Conservation (phyloP, 2,113 vertebrate species). For the Aldabrachelys gigantea region DNA sequence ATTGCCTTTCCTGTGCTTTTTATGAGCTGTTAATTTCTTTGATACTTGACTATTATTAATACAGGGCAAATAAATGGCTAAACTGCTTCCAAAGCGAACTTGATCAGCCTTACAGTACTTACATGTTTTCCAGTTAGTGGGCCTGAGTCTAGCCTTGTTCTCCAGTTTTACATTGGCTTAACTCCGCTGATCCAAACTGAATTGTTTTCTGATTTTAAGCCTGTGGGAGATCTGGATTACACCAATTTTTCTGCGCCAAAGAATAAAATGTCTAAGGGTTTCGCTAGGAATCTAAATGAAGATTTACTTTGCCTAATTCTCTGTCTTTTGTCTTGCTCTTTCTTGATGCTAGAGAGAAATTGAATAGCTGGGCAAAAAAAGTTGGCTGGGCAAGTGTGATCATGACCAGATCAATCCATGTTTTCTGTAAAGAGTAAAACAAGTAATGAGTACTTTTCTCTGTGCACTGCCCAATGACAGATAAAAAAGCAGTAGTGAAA, state of each 20-base stretch:
- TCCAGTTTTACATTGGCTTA: background rate
- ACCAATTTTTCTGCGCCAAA: background rate
- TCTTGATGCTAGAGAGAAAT: background rate
- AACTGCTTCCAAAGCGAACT: constrained; percentile 6
- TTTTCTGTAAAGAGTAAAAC: constrained; percentile 4
- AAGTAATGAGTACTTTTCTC: background rate
- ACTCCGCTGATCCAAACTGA: background rate
- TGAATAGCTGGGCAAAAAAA: background rate
- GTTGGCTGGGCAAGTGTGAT: constrained; percentile 10
- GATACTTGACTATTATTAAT: constrained; percentile 15
- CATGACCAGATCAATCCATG: background rate
- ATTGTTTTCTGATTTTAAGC: constrained; percentile 14
- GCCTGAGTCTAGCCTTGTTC: background rate
- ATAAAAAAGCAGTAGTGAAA: constrained; percentile 3
- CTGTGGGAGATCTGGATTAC: background rate
- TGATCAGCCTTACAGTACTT: background rate
- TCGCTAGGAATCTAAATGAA: constrained; percentile 14
- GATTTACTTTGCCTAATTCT: constrained; percentile 19
- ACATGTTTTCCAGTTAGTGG: background rate
- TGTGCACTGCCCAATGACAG: background rate
- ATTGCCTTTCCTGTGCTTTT: constrained; percentile 6
- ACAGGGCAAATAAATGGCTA: constrained; percentile 15
- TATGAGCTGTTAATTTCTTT: constrained; percentile 13
- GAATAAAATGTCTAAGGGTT: constrained; percentile 33
- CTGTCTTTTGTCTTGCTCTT: background rate